These are phyloP conservation scores for Platycheirus albimanus DNA, from an alignment of 2,888 invertebrate species.

Conservation along the genomic window DNA sequence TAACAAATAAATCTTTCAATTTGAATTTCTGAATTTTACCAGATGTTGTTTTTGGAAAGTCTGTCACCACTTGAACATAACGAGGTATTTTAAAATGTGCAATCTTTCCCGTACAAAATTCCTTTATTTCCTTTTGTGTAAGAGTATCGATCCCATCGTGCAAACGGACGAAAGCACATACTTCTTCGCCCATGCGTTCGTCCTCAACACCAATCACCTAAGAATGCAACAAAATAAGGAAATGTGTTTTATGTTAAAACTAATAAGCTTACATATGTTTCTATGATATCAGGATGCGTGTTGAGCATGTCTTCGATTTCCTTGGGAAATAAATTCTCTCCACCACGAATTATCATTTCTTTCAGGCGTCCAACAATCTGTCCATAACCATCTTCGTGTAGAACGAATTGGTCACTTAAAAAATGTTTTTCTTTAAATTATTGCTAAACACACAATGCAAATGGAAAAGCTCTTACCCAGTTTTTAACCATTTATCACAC, in stretches of 20 bases:
- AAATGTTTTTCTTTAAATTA: not conserved
- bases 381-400: conserved; percentile 87
- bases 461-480: conserved; percentile 84
- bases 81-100: conserved; percentile 91
- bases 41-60: conserved; percentile 90
- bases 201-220: conserved; percentile 88
- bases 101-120: conserved; percentile 87
- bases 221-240: too few species aligned
- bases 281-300: conserved; percentile 87
- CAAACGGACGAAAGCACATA: conserved; percentile 86
- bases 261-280: conserved; percentile 85
- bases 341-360: conserved; percentile 91
- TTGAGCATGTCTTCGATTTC: conserved; percentile 90
- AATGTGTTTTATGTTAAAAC: not conserved
- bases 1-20: conserved; percentile 81
- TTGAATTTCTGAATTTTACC: conserved; percentile 91
- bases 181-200: conserved; percentile 88
- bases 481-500: conserved; percentile 88
- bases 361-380: conserved; percentile 88
- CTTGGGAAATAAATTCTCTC: conserved; percentile 92
- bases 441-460: not conserved
- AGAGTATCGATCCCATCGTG: conserved; percentile 82
- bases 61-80: conserved; percentile 86
- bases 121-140: conserved; percentile 84
- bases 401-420: conserved; percentile 84